Percentiles rank a stretch among this genome's conserved stretches.
phyloP scores from a whole-genome alignment of 1,140 invertebrate species.

The Steinernema feltiae region DNA sequence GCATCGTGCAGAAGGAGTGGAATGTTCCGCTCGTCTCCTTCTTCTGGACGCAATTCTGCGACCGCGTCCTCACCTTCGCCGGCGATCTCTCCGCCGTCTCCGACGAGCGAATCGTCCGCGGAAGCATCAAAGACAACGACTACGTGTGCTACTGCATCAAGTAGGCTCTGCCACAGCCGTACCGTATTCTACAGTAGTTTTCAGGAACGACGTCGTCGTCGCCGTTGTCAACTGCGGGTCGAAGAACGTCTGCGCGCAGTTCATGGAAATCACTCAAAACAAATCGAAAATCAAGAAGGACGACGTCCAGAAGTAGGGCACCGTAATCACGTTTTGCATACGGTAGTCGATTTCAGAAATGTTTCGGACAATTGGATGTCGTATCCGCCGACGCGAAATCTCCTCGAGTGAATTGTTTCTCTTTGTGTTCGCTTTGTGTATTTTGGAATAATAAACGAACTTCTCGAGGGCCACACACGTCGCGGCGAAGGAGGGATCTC shows the following conservation, averaged over 20 bases:
- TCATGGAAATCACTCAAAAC: slow-evolving; percentile 12
- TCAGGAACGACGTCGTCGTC: slow-evolving; percentile 18
- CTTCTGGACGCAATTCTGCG: neutral
- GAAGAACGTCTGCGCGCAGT: slow-evolving; percentile 15
- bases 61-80: neutral
- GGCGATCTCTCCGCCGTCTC: neutral
- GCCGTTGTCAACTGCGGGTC: slow-evolving; percentile 18
- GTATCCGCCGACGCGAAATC: neutral
- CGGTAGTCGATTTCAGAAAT: slow-evolving; percentile 10
- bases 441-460: neutral
- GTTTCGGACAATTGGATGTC: slow-evolving; percentile 15
- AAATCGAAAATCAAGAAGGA: slow-evolving; percentile 20
- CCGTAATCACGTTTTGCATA: neutral
- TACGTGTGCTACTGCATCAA: slow-evolving; percentile 18
- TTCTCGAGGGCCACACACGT: neutral
- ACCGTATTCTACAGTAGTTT: neutral
- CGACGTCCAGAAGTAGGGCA: slow-evolving; percentile 7
- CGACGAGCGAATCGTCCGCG: slow-evolving; percentile 14
- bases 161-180: too few species aligned
- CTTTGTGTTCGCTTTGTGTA: neutral
- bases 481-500: neutral
- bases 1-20: neutral
- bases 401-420: neutral
- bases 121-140: slow-evolving; percentile 11
- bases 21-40: neutral